These are phyloP conservation scores for Lipotes vexillifer DNA, from an alignment of 2,113 vertebrate genomes.

Conservation along the genomic window DNA sequence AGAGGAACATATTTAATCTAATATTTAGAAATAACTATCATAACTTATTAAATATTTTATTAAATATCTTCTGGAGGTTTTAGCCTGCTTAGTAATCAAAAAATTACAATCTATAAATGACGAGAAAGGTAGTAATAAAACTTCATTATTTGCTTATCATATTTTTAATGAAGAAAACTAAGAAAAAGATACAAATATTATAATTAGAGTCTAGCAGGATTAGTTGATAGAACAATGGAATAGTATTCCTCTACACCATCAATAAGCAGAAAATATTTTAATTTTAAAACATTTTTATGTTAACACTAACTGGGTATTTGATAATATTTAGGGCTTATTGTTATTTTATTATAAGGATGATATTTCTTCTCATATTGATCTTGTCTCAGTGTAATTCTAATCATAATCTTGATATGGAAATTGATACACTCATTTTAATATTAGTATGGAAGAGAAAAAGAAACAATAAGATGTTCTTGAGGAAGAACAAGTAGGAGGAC, in stretches of 20 bases:
- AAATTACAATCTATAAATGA: neutral
- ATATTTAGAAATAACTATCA: neutral
- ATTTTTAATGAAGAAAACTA: neutral
- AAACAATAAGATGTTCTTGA: neutral
- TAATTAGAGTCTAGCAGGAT: neutral
- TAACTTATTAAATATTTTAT: neutral
- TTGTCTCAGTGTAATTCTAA: neutral
- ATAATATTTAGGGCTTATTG: neutral
- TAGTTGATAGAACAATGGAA: neutral
- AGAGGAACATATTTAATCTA: neutral
- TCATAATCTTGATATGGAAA: neutral
- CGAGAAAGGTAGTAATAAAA: neutral
- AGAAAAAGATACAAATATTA: neutral
- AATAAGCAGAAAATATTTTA: neutral
- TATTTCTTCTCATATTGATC: neutral
- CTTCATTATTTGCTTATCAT: neutral
- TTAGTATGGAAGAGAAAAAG: neutral
- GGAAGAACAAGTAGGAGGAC: neutral
- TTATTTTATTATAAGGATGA: neutral
- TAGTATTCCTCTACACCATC: neutral
- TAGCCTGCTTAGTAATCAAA: neutral
- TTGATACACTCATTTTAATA: neutral
- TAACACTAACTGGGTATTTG: neutral
- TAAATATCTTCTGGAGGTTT: neutral
- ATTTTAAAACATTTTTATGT: neutral